phyloP scores from a whole-genome alignment of 1,140 invertebrate species.

The Drosophila mayri region DNA sequence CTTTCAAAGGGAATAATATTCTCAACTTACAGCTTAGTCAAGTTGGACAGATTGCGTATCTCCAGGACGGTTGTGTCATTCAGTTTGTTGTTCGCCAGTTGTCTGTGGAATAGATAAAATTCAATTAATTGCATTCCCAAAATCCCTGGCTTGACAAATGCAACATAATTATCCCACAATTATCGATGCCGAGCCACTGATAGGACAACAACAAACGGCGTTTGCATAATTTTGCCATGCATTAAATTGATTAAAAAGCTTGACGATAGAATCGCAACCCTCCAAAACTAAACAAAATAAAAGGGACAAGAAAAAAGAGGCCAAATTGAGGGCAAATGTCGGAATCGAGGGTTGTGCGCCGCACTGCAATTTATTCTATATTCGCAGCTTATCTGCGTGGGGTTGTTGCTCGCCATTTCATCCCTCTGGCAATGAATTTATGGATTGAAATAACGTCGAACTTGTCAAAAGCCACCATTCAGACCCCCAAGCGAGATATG shows the following conservation, averaged over 20 bases:
- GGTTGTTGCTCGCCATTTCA: conserved; percentile 33
- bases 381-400: conserved; percentile 32
- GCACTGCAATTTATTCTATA: conserved; percentile 51
- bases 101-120: conserved; percentile 60
- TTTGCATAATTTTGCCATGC: conserved; percentile 71
- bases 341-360: conserved; percentile 40
- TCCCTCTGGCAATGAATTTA: conserved; percentile 56
- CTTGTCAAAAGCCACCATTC: conserved; percentile 2
- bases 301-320: conserved; percentile 4
- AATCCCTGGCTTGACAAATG: conserved; percentile 43
- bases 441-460: conserved; percentile 29
- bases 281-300: conserved; percentile 17
- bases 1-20: too few species aligned
- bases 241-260: conserved; percentile 77
- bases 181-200: conserved; percentile 63
- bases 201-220: conserved; percentile 27
- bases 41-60: conserved; percentile 85
- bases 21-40: conserved; percentile 77
- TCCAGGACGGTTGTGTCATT: conserved; percentile 86
- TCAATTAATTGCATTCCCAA: conserved; percentile 41
- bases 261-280: conserved; percentile 74
- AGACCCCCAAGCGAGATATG: not conserved
- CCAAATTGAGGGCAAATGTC: conserved; percentile 44
- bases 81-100: conserved; percentile 86
- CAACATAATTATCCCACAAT: conserved; percentile 58